Evolutionary conservation across 2,888 invertebrate species (phyloP).

Genomic region (Cacoxenus indagator): DNA sequence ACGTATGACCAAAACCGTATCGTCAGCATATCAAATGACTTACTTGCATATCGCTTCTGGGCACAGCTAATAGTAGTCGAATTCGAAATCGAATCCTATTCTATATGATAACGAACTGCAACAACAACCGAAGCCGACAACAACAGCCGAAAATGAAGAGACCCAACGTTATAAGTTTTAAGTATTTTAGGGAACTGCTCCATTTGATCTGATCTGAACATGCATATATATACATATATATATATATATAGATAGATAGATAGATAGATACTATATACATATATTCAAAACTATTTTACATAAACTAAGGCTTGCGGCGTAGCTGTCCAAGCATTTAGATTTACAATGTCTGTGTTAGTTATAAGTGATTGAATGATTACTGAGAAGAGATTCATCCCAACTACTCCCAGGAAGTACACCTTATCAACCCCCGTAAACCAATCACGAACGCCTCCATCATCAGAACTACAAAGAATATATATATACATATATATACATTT

Average conservation of each 20-base stretch:
- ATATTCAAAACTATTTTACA: constrained; percentile 23
- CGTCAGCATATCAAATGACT: constrained; percentile 62
- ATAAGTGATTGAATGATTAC: constrained; percentile 25
- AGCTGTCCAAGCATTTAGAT: constrained; percentile 35
- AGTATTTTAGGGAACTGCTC: constrained; percentile 38
- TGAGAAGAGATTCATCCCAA: not conserved
- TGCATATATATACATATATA: constrained; percentile 1
- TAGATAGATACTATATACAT: too few relatives aligned
- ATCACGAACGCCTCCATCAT: constrained; percentile 9
- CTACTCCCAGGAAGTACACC: not conserved
- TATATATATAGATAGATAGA: constrained; percentile 23
- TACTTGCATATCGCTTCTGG: constrained; percentile 57
- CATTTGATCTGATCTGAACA: constrained; percentile 32
- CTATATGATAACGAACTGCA: not conserved
- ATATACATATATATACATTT: constrained; percentile 24
- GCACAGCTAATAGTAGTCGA: constrained; percentile 40
- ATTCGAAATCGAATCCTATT: not conserved
- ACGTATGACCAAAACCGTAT: constrained; percentile 46
- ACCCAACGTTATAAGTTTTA: constrained; percentile 29
- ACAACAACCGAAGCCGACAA: not conserved
- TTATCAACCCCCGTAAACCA: constrained; percentile 29
- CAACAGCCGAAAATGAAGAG: not conserved
- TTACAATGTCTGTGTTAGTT: constrained; percentile 40
- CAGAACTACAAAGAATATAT: constrained; percentile 12
- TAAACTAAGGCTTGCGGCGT: not conserved